Conservation (phyloP, 2,113 vertebrate species). For the Macrotis lagotis region DNA sequence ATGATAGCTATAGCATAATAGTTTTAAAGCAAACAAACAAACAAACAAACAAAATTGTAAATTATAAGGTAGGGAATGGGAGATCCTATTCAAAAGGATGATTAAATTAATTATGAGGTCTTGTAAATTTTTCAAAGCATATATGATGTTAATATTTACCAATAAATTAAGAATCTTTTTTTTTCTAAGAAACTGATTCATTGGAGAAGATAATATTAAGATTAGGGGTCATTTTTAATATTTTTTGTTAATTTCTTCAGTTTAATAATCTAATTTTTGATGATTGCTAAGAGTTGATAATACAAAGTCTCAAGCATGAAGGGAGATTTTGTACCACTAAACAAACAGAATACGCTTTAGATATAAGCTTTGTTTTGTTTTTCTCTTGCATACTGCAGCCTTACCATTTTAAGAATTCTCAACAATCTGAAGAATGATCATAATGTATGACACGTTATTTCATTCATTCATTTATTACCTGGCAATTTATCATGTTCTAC, state of each 20-base stretch:
- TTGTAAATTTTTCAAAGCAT: conserved; percentile 60
- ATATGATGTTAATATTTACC: conserved; percentile 65
- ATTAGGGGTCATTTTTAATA: conserved; percentile 32
- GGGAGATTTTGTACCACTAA: background rate
- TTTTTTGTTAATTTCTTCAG: conserved; percentile 35
- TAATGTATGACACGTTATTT: rapidly evolving
- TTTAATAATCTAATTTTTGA: conserved; percentile 40
- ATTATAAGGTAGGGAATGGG: conserved; percentile 14
- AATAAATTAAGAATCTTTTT: conserved; percentile 49
- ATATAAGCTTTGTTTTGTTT: background rate
- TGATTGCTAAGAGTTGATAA: conserved; percentile 18
- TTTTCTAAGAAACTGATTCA: conserved; percentile 18
- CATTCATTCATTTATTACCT: background rate
- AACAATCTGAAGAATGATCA: background rate
- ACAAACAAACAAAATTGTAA: conserved; percentile 4
- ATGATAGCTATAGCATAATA: conserved; percentile 38
- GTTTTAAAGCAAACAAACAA: conserved; percentile 51
- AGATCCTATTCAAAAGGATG: conserved; percentile 57
- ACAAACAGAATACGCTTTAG: conserved; percentile 4
- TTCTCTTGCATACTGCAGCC: background rate
- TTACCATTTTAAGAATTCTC: background rate
- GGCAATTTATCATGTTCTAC: background rate
- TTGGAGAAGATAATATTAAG: conserved; percentile 40
- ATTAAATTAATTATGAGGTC: conserved; percentile 74
- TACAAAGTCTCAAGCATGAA: conserved; percentile 7